A percentile compares a stretch with the other conserved stretches of the same genome.
phyloP scores from a whole-genome alignment of 2,888 invertebrate genomes.

The Petrolisthes cinctipes region DNA sequence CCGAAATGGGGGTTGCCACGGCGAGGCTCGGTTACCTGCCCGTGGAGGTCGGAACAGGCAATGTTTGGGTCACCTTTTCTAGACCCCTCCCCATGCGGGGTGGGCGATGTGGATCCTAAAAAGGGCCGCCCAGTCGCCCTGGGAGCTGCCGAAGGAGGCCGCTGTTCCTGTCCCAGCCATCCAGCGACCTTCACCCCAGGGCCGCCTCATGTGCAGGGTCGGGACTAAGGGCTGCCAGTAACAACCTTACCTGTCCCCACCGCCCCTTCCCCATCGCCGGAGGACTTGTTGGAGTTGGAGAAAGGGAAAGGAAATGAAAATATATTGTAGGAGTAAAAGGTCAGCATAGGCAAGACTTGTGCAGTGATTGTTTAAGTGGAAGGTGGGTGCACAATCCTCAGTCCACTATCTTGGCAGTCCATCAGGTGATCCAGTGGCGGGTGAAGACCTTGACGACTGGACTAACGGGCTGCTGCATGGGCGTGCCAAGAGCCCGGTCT shows the following conservation, averaged over 20 bases:
- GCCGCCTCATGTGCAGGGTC: conserved; percentile 8
- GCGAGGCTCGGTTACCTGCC: background rate
- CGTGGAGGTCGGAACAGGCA: background rate
- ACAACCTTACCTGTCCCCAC: background rate
- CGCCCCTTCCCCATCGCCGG: conserved; percentile 17
- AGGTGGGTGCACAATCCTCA: too few relatives aligned
- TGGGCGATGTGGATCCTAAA: background rate
- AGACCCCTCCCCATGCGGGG: background rate
- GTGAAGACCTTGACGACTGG: too few relatives aligned
- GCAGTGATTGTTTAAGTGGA: too few relatives aligned
- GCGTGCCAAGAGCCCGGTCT: too few relatives aligned
- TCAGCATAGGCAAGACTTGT: too few relatives aligned
- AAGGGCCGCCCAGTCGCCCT: conserved; percentile 13
- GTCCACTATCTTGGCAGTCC: too few relatives aligned
- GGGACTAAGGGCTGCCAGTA: background rate
- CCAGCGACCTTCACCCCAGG: background rate
- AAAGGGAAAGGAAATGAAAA: too few relatives aligned
- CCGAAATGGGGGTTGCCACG: background rate
- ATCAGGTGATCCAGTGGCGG: too few relatives aligned
- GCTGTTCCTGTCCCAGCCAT: background rate
- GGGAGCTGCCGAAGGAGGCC: background rate
- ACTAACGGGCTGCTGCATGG: too few relatives aligned
- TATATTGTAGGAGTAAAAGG: too few relatives aligned
- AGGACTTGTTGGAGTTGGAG: background rate
- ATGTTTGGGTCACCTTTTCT: too few relatives aligned